Evolutionary conservation across 1,140 invertebrate genomes (phyloP), one percentile per base, ranked within the genome.

Genomic region (Sweltsa coloradensis): DNA sequence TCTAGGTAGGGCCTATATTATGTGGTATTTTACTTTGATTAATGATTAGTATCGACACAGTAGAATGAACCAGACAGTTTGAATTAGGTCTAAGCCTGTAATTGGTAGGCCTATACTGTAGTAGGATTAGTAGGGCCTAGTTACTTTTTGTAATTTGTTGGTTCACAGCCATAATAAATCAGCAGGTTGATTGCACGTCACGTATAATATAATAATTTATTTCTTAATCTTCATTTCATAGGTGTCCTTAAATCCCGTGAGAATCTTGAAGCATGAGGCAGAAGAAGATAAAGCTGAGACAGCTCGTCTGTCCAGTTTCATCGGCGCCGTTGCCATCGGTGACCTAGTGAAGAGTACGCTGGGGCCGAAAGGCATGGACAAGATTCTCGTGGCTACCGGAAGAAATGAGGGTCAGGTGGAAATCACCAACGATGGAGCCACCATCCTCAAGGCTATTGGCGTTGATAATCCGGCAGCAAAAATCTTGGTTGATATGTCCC

Each of bases 361-460:
- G 11, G 97, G 97, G 14, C 97, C 97, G 13, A 99, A 99, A 71
- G 96, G 97, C 61, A 99, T 99, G 97, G 96, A 99, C 65, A 99
- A 99, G 74, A 97, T 99, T 58, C 69, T 99, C 7, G 81, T 95
- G n/a, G 79, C 86, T 34, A 73, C 77, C 55, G 83, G 89, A 14
- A 75, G 87, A 53, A 83, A 81, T 63, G 75, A 82, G 57, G 88
- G 92, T 31, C 67, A 57, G 36, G 85, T 99, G 45, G 85, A 96
- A 69, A 91, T 99, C 5, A 99, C 97, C 27, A 99, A 99, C 70
- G 97, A 99, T 72, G 97, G 97, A 49, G 97, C 97, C 11, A 99
- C 97, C 5, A 99, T 99, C 63, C 70, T 99, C 34, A 93, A 94
- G 65, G 82, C 88, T 9, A 80, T 99, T 50, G 95, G 96, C 40